Conservation (phyloP, 1,140 invertebrate genomes). For the Zaprionus lachaisei region DNA sequence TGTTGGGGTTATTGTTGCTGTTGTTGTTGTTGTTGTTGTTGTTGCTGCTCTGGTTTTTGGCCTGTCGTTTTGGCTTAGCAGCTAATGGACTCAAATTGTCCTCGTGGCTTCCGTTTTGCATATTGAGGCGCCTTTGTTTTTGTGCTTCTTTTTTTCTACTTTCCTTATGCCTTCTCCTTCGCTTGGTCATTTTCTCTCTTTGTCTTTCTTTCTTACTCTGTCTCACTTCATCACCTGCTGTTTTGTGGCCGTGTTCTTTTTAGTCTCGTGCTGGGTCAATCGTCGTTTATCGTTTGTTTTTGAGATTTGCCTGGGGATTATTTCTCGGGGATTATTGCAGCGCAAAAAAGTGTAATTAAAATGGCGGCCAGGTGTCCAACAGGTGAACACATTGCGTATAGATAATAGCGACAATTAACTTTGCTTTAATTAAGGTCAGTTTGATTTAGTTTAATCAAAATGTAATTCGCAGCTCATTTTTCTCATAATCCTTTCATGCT, state of each 20-base stretch:
- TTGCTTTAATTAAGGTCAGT: background rate
- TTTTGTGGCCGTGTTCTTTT: background rate
- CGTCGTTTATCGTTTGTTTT: constrained; percentile 60
- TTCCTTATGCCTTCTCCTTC: constrained; percentile 9
- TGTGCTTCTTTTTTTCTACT: constrained; percentile 1
- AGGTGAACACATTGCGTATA: constrained; percentile 15
- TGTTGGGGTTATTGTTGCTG: constrained; percentile 13
- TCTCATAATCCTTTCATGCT: background rate
- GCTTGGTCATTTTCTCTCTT: constrained; percentile 1
- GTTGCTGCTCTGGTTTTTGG: constrained; percentile 35
- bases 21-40: constrained; percentile 24
- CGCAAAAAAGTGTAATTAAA: constrained; percentile 60
- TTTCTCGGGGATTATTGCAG: constrained; percentile 19
- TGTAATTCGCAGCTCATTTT: background rate
- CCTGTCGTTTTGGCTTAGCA: constrained; percentile 67
- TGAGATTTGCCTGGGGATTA: constrained; percentile 48
- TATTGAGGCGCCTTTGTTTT: constrained; percentile 24
- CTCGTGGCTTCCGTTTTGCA: constrained; percentile 50
- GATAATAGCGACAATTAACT: background rate
- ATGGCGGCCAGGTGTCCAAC: constrained; percentile 34
- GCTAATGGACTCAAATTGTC: constrained; percentile 75
- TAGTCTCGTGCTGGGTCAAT: constrained; percentile 44
- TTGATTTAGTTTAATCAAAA: background rate
- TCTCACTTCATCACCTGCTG: constrained; percentile 2
- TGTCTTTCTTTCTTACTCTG: background rate